Base-by-base conservation (phyloP, 2,797 vertebrate species). In the Spinus olivaceus region DNA sequence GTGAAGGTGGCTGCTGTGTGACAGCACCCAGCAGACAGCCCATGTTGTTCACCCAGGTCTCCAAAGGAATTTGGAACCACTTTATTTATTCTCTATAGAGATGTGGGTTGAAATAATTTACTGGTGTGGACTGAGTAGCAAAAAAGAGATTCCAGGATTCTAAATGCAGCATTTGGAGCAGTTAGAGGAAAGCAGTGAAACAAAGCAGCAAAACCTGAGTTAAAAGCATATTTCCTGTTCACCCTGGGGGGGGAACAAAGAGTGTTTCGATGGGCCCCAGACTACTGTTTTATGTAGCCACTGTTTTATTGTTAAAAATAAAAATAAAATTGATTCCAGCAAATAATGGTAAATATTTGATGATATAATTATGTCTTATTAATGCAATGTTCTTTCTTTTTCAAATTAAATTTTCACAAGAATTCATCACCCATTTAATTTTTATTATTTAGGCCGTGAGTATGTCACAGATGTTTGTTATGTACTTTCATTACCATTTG, bases 271-370 rank as follows among this genome's bases (percentile, higher is more conserved):
- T 81, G 22, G n/a, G 27, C 13, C 61, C 39, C 65, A 80, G 59
- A 39, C 49, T 91, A 53, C 70, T 92, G 54, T 39, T 95, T 97
- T 94, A 82, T 81, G 63, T 47, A 76, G 76, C 61, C 60, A 67
- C 61, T 86, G 90, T 71, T 97, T 96, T 97, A 97, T 96, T 94
- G 96, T 81, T 69, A 81, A 93, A 96, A 97, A 96, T 86, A 94
- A 96, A 97, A 97, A 96, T 86, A 97, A 96, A 97, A 97, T 93
- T 64, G 93, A 97, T 97, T 95, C 76, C 95, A 53, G 74, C 76
- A 96, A 97, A 95, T 96, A 95, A 96, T 96, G 90, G 96, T 98
- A 97, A 98, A 98, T 98, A 97, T 98, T 98, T 98, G 96, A 98
- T 97, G 97, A 97, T 89, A 96, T 90, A 97, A 98, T 98, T 98